A percentile compares a stretch with the other conserved stretches of the same genome.
phyloP scores from a whole-genome alignment of 2,888 invertebrate genomes.

The Brachycybe producta region DNA sequence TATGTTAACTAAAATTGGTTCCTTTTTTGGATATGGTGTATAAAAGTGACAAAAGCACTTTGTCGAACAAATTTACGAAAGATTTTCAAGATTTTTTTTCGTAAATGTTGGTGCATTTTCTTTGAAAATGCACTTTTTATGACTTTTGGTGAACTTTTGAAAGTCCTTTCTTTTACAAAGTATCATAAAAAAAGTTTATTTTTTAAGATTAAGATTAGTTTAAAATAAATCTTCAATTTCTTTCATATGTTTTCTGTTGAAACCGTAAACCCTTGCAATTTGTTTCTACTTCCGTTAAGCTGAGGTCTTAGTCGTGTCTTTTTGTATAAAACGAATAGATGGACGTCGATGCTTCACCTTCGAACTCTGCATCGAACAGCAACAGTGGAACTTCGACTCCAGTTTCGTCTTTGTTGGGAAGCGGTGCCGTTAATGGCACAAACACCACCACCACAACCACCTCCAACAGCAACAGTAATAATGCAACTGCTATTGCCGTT shows the following conservation, averaged over 20 bases:
- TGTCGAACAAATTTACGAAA: background rate
- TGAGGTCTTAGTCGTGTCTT: no score
- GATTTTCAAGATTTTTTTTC: background rate
- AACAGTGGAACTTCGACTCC: slow-evolving; percentile 20
- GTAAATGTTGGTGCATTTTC: background rate
- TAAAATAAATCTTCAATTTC: no score
- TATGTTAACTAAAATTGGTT: no score
- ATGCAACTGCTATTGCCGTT: background rate
- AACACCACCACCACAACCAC: background rate
- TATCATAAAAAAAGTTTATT: background rate
- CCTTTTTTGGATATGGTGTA: no score
- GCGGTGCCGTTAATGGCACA: background rate
- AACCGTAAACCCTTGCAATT: no score
- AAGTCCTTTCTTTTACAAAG: background rate
- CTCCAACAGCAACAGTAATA: background rate
- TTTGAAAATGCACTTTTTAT: background rate
- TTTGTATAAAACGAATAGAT: slow-evolving; percentile 11
- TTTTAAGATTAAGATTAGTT: no score
- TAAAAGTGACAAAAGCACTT: slow-evolving; percentile 11
- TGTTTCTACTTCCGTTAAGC: no score
- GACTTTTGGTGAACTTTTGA: background rate
- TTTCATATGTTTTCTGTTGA: no score
- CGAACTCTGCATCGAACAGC: slow-evolving; percentile 16
- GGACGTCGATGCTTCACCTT: slow-evolving; percentile 17
- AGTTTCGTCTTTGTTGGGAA: slow-evolving; percentile 1